Conservation (phyloP, 2,888 invertebrate genomes). For the Mellilla xanthometata region DNA sequence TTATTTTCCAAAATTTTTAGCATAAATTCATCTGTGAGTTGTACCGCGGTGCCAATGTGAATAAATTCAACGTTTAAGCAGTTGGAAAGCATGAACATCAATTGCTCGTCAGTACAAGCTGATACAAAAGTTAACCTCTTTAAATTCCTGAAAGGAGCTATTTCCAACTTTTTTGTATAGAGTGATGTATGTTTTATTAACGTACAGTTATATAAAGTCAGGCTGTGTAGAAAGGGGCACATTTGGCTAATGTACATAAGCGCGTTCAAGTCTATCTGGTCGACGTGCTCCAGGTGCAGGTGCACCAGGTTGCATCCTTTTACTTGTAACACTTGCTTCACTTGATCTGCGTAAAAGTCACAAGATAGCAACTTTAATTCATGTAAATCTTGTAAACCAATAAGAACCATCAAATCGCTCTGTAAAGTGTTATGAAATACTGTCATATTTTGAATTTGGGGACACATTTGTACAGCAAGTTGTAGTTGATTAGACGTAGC, state of each 20-base stretch:
- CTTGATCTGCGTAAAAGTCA: constrained; percentile 87
- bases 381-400: constrained; percentile 83
- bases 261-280: constrained; percentile 88
- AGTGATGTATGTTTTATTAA: constrained; percentile 84
- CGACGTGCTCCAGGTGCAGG: constrained; percentile 88
- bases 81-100: constrained; percentile 85
- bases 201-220: constrained; percentile 89
- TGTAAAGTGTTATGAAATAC: constrained; percentile 86
- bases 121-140: constrained; percentile 87
- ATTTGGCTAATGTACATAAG: constrained; percentile 88
- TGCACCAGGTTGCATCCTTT: constrained; percentile 85
- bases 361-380: constrained; percentile 87
- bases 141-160: constrained; percentile 85
- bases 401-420: constrained; percentile 85
- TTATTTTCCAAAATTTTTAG: constrained; percentile 84
- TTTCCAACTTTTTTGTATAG: constrained; percentile 77
- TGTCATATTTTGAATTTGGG: constrained; percentile 84
- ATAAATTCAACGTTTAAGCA: constrained; percentile 85
- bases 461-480: constrained; percentile 86
- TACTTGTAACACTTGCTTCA: constrained; percentile 86
- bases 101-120: constrained; percentile 84
- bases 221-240: constrained; percentile 85
- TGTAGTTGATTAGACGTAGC: constrained; percentile 85
- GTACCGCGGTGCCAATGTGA: constrained; percentile 88
- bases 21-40: constrained; percentile 86